A percentile compares a stretch with the other conserved stretches of the same genome.
Evolutionary conservation across 2,888 invertebrate genomes (phyloP).

Genomic region (Strigamia crassipes): DNA sequence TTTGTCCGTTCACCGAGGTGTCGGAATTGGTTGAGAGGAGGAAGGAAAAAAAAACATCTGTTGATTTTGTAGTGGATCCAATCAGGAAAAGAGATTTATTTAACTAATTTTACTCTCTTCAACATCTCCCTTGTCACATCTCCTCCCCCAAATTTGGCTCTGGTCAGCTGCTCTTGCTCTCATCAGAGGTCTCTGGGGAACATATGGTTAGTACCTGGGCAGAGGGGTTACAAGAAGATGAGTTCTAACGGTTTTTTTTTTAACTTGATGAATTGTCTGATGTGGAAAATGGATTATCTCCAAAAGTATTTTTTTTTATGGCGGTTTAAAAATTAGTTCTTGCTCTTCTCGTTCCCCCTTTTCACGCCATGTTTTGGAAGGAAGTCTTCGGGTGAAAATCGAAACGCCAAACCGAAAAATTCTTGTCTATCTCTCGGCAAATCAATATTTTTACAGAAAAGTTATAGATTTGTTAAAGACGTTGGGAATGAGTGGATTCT

Average conservation of each 20-base stretch:
- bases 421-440: too few relatives aligned
- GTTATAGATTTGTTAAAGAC: too few relatives aligned
- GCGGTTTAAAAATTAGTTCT: neutral
- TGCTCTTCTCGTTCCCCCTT: neutral
- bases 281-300: conserved; percentile 25
- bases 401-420: too few relatives aligned
- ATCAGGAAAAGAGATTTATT: conserved; percentile 40
- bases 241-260: conserved; percentile 34
- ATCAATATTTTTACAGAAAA: too few relatives aligned
- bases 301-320: neutral
- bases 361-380: neutral
- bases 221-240: conserved; percentile 4
- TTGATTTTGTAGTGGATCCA: conserved; percentile 41
- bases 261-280: neutral
- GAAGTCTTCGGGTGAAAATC: too few relatives aligned
- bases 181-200: conserved; percentile 42
- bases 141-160: conserved; percentile 38
- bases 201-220: conserved; percentile 40
- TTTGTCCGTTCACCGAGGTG: neutral
- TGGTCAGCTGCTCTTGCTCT: conserved; percentile 38
- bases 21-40: conserved; percentile 31
- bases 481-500: neutral
- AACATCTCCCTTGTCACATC: conserved; percentile 37
- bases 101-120: conserved; percentile 29
- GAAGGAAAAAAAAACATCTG: conserved; percentile 25